Percentiles rank a stretch among this genome's conserved stretches.
phyloP scores from a whole-genome alignment of 2,888 invertebrate species.

The Lymantria dispar region DNA sequence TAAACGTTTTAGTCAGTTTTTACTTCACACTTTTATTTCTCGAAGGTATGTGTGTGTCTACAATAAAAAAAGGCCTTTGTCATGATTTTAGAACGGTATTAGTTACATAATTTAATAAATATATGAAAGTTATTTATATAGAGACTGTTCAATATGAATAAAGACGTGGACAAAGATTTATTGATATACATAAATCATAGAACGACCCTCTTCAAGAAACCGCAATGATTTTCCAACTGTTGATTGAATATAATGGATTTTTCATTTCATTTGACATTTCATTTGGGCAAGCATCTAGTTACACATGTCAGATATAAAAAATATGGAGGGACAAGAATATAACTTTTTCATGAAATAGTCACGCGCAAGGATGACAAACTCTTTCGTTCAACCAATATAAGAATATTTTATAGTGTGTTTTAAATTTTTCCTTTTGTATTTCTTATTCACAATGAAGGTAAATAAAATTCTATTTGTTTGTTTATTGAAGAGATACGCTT shows the following conservation, averaged over 20 bases:
- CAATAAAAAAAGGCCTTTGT: too few species aligned
- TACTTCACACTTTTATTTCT: too few species aligned
- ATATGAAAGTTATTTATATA: background rate
- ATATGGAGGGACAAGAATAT: background rate
- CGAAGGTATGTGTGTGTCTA: too few species aligned
- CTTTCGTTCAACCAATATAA: constrained; percentile 5
- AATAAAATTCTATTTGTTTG: too few species aligned
- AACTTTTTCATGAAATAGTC: background rate
- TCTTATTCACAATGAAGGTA: too few species aligned
- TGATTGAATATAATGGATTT: constrained; percentile 10
- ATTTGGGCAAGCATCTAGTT: background rate
- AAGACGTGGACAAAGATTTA: constrained; percentile 13
- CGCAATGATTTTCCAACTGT: background rate
- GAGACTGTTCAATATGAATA: constrained; percentile 11
- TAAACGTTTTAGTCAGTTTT: too few species aligned
- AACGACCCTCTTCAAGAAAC: constrained; percentile 15
- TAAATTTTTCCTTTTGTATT: too few species aligned
- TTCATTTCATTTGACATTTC: background rate
- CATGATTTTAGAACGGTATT: too few species aligned
- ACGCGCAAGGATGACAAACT: background rate
- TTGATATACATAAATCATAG: constrained; percentile 14
- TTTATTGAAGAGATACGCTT: too few species aligned
- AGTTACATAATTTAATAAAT: too few species aligned
- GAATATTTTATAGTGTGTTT: too few species aligned
- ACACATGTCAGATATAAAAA: background rate